These are phyloP conservation scores for Clepsis dumicolana DNA, from an alignment of 2,888 invertebrate species.

Conservation along the genomic window DNA sequence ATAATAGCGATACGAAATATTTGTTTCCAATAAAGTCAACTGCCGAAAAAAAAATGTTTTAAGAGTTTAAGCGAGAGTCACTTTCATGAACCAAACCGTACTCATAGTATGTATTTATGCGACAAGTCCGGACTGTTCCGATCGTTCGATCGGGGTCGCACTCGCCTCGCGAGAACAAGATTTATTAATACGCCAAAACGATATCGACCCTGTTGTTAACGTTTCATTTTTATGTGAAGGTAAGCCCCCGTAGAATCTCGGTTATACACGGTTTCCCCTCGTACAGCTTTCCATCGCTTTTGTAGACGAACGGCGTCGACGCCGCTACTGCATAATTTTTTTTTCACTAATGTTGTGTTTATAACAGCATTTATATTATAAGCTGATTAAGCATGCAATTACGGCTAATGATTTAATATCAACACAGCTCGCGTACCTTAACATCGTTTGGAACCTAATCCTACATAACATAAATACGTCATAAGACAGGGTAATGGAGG, in stretches of 20 bases:
- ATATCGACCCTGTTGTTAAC: constrained; percentile 17
- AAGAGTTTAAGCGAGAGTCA: too few species aligned
- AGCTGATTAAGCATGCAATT: not conserved
- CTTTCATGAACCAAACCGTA: not conserved
- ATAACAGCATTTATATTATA: not conserved
- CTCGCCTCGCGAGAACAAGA: constrained; percentile 5
- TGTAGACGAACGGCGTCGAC: not conserved
- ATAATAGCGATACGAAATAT: too few species aligned
- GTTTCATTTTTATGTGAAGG: constrained; percentile 13
- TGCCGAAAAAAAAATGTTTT: too few species aligned
- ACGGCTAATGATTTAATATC: constrained; percentile 6
- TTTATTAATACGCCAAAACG: constrained; percentile 24
- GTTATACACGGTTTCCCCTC: constrained; percentile 14
- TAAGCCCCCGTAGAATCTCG: constrained; percentile 3
- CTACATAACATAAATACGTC: constrained; percentile 61
- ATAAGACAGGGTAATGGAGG: constrained; percentile 58
- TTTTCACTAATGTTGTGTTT: not conserved
- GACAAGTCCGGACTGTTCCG: not conserved
- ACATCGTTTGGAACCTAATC: constrained; percentile 59
- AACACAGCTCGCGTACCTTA: constrained; percentile 46
- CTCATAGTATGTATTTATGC: not conserved
- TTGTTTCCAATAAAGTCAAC: too few species aligned
- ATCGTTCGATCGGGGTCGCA: constrained; percentile 1
- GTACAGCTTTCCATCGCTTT: constrained; percentile 5
- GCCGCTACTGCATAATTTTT: not conserved